Percentiles rank a stretch among this genome's conserved stretches.
Conservation (phyloP, 2,113 vertebrate species). For the Eclectus roratus region DNA sequence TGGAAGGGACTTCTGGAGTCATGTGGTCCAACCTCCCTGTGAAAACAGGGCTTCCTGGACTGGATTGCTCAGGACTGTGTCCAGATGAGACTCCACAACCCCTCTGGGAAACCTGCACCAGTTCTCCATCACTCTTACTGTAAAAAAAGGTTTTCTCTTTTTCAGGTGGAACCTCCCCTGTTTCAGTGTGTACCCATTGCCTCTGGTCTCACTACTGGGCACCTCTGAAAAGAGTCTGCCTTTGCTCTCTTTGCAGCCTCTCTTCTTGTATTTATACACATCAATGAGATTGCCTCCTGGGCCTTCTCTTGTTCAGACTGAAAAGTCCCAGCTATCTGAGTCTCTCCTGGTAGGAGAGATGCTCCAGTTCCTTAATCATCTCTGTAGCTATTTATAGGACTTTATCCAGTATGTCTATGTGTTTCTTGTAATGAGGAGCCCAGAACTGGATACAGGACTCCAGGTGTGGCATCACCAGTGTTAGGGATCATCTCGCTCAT, state of each 20-base stretch:
- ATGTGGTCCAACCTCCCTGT: background rate
- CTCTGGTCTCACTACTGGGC: background rate
- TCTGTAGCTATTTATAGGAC: background rate
- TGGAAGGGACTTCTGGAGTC: background rate
- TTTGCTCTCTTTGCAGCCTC: background rate
- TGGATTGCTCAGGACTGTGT: accelerated
- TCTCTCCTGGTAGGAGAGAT: background rate
- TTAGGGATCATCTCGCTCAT: accelerated
- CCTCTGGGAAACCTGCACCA: background rate
- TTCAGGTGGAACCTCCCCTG: background rate
- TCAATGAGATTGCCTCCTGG: background rate
- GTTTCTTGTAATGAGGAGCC: background rate
- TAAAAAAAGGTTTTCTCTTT: background rate
- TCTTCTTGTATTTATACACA: background rate
- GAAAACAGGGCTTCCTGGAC: background rate
- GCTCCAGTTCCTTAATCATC: background rate
- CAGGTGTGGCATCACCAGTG: background rate
- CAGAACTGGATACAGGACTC: background rate
- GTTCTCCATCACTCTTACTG: background rate
- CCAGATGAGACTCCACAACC: background rate
- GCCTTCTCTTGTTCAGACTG: background rate
- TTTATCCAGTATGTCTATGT: background rate
- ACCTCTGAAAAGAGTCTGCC: background rate
- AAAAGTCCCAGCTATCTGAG: background rate
- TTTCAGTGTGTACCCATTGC: background rate